Evolutionary conservation across 2,797 vertebrate genomes (phyloP), one percentile per base, ranked within the genome.

Genomic region (Sebastes oblongus): DNA sequence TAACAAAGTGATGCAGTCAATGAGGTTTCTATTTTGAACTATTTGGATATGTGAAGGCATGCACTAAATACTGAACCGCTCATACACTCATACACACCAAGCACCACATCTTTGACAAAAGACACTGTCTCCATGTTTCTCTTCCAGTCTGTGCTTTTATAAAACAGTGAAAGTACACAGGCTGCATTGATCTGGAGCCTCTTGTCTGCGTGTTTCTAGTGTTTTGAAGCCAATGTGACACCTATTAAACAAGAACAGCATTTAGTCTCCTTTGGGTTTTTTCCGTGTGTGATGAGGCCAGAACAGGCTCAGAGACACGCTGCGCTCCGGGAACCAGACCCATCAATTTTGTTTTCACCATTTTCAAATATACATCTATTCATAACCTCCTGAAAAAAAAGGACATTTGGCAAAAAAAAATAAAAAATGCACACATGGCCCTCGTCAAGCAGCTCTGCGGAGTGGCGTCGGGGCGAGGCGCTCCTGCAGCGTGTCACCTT

Each of bases 401-500:
- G 67, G 77, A 84, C 1, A 13, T 84, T 91, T 70, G 64, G 83
- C 25, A 64, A n/a, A 75, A 65, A 70, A 32, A 42, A 66, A 36
- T 1, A 13, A 72, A 59, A 83, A 89, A 82, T 90, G 89, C 92
- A 91, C 94, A 93, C 95, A 93, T 95, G 96, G 94, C 87, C 13
- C 94, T 91, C 36, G 92, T 95, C 90, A 91, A 89, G 86, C 78
- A 6, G 24, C 88, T 87, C 50, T 71, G 27, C 69, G 34, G 83
- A 82, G 46, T 82, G 78, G 52, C 39, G 46, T 87, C 87, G 58
- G 76, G 87, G 81, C 84, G 84, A 93, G 92, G 83, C 2, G 71
- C 87, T 93, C 91, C 96, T 96, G 96, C 92, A 39, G 89, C 90
- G 75, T 95, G 94, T 96, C 96, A 95, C 84, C 70, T 89, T 79